Conservation (phyloP, 2,888 invertebrate genomes). For the Carpatolechia fugitivella region DNA sequence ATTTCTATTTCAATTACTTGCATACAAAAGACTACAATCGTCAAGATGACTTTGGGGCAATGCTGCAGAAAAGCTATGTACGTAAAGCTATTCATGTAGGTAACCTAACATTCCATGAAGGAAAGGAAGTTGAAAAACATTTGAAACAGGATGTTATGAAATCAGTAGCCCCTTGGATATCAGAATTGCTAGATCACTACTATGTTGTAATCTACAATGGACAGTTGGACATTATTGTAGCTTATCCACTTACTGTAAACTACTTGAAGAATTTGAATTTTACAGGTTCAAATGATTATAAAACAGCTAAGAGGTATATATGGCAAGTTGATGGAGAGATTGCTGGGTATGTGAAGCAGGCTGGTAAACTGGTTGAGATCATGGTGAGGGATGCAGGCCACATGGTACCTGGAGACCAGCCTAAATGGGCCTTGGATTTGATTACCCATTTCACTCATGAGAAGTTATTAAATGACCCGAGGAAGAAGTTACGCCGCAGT, state of each 20-base stretch:
- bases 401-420: constrained; percentile 89
- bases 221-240: constrained; percentile 94
- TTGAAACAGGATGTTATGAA: constrained; percentile 89
- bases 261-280: constrained; percentile 87
- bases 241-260: constrained; percentile 90
- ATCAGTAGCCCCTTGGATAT: constrained; percentile 86
- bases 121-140: constrained; percentile 82
- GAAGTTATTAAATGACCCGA: constrained; percentile 48
- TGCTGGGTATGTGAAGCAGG: constrained; percentile 87
- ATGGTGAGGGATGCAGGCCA: constrained; percentile 89
- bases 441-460: constrained; percentile 83
- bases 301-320: constrained; percentile 80
- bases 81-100: constrained; percentile 92
- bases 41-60: constrained; percentile 77
- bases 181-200: constrained; percentile 83
- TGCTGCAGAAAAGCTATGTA: constrained; percentile 81
- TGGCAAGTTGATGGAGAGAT: constrained; percentile 85
- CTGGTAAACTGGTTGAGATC: constrained; percentile 85
- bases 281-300: constrained; percentile 82
- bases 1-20: constrained; percentile 87
- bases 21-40: constrained; percentile 78
- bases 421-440: constrained; percentile 86
- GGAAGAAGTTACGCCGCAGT: neutral
- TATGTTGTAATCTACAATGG: constrained; percentile 92
- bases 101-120: constrained; percentile 83